Evolutionary conservation across 2,113 vertebrate genomes (phyloP).

Genomic region (Naja naja): DNA sequence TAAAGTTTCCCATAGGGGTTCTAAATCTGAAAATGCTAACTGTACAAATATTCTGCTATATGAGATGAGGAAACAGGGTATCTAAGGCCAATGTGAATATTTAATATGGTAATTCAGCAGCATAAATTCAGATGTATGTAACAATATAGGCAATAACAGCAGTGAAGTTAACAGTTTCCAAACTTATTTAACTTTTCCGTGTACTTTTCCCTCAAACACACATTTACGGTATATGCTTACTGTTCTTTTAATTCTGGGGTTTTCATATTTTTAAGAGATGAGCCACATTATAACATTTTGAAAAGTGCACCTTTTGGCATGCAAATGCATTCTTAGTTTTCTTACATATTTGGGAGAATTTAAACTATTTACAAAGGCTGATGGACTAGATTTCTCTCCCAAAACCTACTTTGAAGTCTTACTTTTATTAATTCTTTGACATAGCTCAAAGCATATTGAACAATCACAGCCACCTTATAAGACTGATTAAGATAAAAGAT

Average conservation of each 20-base stretch:
- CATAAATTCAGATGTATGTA: neutral
- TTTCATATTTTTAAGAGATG: neutral
- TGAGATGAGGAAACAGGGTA: neutral
- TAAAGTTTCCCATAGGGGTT: slow-evolving; percentile 12
- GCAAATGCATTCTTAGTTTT: neutral
- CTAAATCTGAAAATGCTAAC: slow-evolving; percentile 35
- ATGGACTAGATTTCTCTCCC: neutral
- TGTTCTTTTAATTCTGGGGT: neutral
- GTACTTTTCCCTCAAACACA: neutral
- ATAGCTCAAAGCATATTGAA: neutral
- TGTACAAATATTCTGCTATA: slow-evolving; percentile 9
- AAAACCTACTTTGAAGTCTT: neutral
- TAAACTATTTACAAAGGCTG: neutral
- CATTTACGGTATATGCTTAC: neutral
- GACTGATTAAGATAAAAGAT: neutral
- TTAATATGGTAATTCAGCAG: neutral
- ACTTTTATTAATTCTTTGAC: neutral
- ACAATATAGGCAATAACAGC: neutral
- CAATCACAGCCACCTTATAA: neutral
- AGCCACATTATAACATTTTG: neutral
- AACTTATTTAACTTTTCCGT: neutral
- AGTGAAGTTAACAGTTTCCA: neutral
- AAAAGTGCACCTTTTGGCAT: neutral
- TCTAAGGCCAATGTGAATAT: slow-evolving; percentile 15
- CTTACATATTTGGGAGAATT: neutral